Evolutionary conservation across 2,113 vertebrate genomes (phyloP).

Genomic region (Orcinus orca): DNA sequence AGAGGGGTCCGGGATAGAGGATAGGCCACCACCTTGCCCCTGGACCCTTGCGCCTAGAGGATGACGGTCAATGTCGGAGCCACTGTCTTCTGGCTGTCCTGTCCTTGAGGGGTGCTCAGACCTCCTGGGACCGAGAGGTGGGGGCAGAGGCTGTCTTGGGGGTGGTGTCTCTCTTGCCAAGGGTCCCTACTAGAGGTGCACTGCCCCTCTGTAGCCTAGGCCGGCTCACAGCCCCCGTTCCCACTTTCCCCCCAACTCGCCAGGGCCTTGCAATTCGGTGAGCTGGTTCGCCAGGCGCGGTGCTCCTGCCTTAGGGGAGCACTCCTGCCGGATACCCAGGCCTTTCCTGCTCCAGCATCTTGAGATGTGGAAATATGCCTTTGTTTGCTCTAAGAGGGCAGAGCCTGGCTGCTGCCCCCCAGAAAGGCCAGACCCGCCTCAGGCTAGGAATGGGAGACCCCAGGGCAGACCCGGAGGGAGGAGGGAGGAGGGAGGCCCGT

Average conservation of each 20-base stretch:
- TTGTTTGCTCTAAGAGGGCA: not conserved
- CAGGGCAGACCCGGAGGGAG: not conserved
- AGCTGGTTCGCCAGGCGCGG: rapidly evolving
- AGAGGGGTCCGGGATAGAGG: too few species aligned
- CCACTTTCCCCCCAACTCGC: not conserved
- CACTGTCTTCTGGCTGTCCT: not conserved
- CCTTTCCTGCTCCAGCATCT: too few species aligned
- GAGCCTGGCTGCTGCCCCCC: not conserved
- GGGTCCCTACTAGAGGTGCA: not conserved
- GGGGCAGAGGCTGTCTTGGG: not conserved
- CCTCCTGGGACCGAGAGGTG: not conserved
- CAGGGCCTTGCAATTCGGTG: not conserved
- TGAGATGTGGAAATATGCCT: not conserved
- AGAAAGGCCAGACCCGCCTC: not conserved
- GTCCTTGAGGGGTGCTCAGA: not conserved
- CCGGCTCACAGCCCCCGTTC: rapidly evolving
- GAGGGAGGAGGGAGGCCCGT: rapidly evolving
- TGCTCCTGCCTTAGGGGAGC: too few species aligned
- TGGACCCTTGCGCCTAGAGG: not conserved
- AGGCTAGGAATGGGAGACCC: not conserved
- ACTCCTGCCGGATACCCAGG: not conserved
- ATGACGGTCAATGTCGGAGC: not conserved
- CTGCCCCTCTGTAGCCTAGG: not conserved
- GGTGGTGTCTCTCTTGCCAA: too few species aligned
- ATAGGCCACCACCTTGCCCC: not conserved